A percentile compares a stretch with the other conserved stretches of the same genome.
phyloP scores from a whole-genome alignment of 37 sponge, comb jelly and placozoan species.

The Ephydatia muelleri region DNA sequence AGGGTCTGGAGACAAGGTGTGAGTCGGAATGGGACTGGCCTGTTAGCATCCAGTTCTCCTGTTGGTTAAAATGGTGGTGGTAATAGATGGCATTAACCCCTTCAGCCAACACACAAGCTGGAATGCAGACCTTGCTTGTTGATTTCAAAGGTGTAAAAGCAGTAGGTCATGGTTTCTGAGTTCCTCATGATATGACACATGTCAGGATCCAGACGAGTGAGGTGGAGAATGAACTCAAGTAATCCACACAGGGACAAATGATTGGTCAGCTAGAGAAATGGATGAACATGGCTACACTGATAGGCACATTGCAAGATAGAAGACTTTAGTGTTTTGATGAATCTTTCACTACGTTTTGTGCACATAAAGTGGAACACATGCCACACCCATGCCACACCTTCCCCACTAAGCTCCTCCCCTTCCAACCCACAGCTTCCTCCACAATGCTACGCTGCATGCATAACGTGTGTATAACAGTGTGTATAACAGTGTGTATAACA shows the following conservation, averaged over 20 bases:
- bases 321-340: not conserved
- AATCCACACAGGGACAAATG: conserved; percentile 83
- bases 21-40: conserved; percentile 88
- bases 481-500: no score
- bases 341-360: no score
- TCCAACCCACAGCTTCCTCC: no score
- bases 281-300: not conserved
- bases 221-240: conserved; percentile 82
- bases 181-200: conserved; percentile 74
- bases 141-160: conserved; percentile 77
- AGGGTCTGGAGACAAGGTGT: conserved; percentile 75
- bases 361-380: no score
- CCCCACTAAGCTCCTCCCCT: no score
- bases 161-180: conserved; percentile 72
- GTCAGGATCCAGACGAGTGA: conserved; percentile 80
- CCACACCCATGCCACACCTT: no score
- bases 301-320: no score
- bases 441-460: no score
- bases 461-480: no score
- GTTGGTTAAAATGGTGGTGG: not conserved
- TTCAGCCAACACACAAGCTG: not conserved
- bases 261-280: conserved; percentile 62
- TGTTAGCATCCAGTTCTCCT: conserved; percentile 83
- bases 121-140: conserved; percentile 47
- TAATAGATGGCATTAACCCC: not conserved